phyloP scores from a whole-genome alignment of 2,888 invertebrate species.

The Julus scandinavius region DNA sequence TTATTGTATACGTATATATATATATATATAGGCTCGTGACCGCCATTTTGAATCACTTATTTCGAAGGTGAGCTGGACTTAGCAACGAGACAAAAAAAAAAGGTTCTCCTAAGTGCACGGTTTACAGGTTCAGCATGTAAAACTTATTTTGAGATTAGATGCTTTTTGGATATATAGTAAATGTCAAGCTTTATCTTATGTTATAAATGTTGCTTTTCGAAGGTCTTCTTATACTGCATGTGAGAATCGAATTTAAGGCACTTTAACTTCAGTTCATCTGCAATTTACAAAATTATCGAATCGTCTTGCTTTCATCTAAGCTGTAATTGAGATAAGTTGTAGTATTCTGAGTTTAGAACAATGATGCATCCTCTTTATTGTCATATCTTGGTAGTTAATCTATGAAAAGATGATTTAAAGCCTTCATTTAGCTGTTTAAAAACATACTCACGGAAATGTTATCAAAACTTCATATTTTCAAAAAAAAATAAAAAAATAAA shows the following conservation, averaged over 20 bases:
- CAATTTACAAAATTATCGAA: background rate
- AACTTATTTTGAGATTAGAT: conserved; percentile 3
- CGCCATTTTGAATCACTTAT: conserved; percentile 19
- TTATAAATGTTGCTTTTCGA: background rate
- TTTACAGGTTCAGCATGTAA: background rate
- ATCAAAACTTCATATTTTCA: too few species aligned
- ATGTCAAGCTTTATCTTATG: background rate
- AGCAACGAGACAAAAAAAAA: background rate
- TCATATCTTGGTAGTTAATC: too few species aligned
- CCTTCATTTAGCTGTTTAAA: too few species aligned
- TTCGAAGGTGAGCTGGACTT: conserved; percentile 34
- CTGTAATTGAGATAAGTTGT: background rate
- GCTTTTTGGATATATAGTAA: background rate
- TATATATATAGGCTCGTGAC: background rate
- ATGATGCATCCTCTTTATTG: too few species aligned
- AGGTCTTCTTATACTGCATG: background rate
- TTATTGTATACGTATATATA: background rate
- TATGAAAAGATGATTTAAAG: too few species aligned
- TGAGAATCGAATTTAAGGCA: background rate
- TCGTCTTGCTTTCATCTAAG: background rate
- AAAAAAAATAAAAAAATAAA: too few species aligned
- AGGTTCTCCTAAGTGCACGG: background rate
- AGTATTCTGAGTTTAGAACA: background rate
- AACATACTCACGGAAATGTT: too few species aligned
- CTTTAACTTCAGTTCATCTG: background rate